phyloP scores from a whole-genome alignment of 2,888 invertebrate species.

The Cremastinae sp. region DNA sequence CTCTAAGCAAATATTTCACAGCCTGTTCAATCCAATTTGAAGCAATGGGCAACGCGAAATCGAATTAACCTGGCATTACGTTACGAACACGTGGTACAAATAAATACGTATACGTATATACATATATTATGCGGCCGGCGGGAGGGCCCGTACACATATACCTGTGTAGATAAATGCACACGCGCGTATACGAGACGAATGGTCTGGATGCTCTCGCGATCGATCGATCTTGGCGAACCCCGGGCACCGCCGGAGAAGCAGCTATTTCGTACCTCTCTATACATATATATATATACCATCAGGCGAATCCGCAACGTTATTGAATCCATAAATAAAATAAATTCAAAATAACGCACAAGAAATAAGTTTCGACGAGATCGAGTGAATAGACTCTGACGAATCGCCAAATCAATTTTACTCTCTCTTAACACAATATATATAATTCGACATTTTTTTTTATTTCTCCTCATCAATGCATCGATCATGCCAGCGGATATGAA shows the following conservation, averaged over 20 bases:
- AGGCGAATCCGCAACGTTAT: slow-evolving; percentile 12
- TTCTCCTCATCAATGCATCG: too few relatives aligned
- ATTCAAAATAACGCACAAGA: neutral
- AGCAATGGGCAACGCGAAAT: slow-evolving; percentile 71
- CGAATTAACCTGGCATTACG: slow-evolving; percentile 73
- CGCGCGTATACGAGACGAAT: slow-evolving; percentile 8
- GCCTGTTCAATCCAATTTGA: slow-evolving; percentile 74
- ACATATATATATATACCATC: too few relatives aligned
- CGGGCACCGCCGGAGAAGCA: slow-evolving; percentile 35
- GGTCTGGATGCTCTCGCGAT: slow-evolving; percentile 39
- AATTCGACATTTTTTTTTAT: neutral
- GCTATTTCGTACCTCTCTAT: slow-evolving; percentile 32
- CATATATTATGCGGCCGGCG: neutral
- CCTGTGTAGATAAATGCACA: slow-evolving; percentile 34
- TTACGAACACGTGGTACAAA: slow-evolving; percentile 57
- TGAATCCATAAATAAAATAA: slow-evolving; percentile 32
- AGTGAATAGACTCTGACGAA: slow-evolving; percentile 15
- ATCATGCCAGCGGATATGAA: too few relatives aligned
- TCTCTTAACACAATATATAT: neutral
- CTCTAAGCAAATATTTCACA: slow-evolving; percentile 75
- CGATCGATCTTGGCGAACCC: slow-evolving; percentile 52
- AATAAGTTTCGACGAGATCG: slow-evolving; percentile 1
- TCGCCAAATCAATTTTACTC: slow-evolving; percentile 15
- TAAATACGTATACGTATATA: slow-evolving; percentile 53
- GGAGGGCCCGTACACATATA: neutral